A percentile compares a stretch with the other conserved stretches of the same genome.
Conservation (phyloP, 2,113 vertebrate species). For the Poeciliopsis occidentalis region DNA sequence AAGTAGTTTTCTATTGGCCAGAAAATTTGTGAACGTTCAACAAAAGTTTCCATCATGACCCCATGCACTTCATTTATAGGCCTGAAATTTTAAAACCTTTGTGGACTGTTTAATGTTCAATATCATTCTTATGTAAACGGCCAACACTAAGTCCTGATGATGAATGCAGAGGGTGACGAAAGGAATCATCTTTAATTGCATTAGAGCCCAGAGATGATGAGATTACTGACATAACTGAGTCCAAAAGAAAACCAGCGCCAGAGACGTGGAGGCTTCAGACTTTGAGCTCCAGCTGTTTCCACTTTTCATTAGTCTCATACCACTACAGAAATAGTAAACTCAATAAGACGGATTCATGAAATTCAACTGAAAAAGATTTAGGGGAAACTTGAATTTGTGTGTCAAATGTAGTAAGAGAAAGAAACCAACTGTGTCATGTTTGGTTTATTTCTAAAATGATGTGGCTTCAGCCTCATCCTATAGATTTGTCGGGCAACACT, state of each 20-base stretch:
- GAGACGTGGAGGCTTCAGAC: slow-evolving; percentile 37
- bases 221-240: slow-evolving; percentile 68
- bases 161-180: slow-evolving; percentile 60
- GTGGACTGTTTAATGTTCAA: slow-evolving; percentile 55
- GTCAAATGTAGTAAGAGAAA: slow-evolving; percentile 19
- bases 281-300: slow-evolving; percentile 11
- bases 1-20: too few species aligned
- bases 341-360: slow-evolving; percentile 2
- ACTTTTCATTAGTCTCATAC: slow-evolving; percentile 30
- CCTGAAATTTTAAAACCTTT: slow-evolving; percentile 17
- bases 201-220: slow-evolving; percentile 70
- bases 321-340: slow-evolving; percentile 30
- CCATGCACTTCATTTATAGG: not conserved
- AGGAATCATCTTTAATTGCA: slow-evolving; percentile 70
- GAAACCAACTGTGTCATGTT: not conserved
- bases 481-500: not conserved
- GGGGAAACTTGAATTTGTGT: slow-evolving; percentile 3
- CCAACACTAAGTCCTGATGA: slow-evolving; percentile 47
- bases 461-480: slow-evolving; percentile 16
- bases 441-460: not conserved
- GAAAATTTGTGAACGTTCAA: not conserved
- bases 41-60: not conserved
- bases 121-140: slow-evolving; percentile 66
- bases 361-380: slow-evolving; percentile 15
- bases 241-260: slow-evolving; percentile 33